Evolutionary conservation across 1,140 invertebrate genomes (phyloP).

Genomic region (Stenopsyche tienmushanensis): DNA sequence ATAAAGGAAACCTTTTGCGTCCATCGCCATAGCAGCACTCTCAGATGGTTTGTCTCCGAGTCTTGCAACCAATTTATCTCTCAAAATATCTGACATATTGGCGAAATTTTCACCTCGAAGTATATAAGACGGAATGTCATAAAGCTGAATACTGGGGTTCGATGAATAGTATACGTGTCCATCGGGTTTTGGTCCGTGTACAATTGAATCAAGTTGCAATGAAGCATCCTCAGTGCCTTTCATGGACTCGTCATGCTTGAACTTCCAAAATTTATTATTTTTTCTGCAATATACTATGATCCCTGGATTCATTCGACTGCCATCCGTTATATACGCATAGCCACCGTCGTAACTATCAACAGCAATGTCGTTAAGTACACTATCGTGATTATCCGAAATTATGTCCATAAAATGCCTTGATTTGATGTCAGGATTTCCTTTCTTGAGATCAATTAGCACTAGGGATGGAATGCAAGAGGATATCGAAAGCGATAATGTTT

Average conservation of each 20-base stretch:
- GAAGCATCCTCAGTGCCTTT: no score
- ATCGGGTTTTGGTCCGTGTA: no score
- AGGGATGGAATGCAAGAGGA: slow-evolving; percentile 56
- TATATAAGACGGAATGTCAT: no score
- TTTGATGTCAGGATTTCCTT: slow-evolving; percentile 47
- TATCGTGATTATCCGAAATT: slow-evolving; percentile 47
- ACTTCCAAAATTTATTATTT: slow-evolving; percentile 57
- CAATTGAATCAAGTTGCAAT: no score
- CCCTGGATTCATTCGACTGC: slow-evolving; percentile 53
- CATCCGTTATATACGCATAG: slow-evolving; percentile 60
- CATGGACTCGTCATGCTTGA: slow-evolving; percentile 55
- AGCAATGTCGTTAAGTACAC: slow-evolving; percentile 58
- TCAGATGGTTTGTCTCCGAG: no score
- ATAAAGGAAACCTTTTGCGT: no score
- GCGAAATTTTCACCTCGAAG: no score
- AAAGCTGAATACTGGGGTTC: no score
- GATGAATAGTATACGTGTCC: no score
- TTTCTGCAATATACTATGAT: slow-evolving; percentile 57
- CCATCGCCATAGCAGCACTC: no score
- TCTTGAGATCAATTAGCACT: slow-evolving; percentile 58
- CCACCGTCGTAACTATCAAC: slow-evolving; percentile 57
- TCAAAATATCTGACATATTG: no score
- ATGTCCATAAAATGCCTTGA: slow-evolving; percentile 41
- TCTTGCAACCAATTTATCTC: no score
- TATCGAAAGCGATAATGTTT: slow-evolving; percentile 19